Evolutionary conservation across 2,797 vertebrate genomes (phyloP).

Genomic region (Oreochromis mossambicus): DNA sequence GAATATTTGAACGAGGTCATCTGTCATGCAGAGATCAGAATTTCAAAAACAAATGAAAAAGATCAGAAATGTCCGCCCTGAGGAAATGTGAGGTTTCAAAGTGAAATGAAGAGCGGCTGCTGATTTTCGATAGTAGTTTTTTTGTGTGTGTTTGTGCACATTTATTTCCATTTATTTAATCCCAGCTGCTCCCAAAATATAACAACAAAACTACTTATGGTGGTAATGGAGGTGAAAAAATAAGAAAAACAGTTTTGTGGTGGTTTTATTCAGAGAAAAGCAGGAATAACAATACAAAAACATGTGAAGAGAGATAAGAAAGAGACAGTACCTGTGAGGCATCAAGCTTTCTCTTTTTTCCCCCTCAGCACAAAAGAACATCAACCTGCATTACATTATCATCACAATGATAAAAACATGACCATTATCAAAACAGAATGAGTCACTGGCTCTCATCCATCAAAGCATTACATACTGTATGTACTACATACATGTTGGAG

Average conservation of each 20-base stretch:
- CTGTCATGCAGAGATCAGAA: background rate
- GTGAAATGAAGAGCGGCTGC: background rate
- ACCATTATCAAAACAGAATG: constrained; percentile 23
- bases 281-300: constrained; percentile 17
- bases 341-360: constrained; percentile 45
- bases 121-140: background rate
- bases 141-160: background rate
- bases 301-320: constrained; percentile 30
- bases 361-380: constrained; percentile 88
- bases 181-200: background rate
- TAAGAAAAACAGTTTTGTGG: constrained; percentile 21
- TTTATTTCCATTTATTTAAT: background rate
- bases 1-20: background rate
- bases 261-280: constrained; percentile 29
- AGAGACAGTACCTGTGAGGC: constrained; percentile 58
- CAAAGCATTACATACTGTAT: background rate
- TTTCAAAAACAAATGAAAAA: background rate
- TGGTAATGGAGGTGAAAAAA: constrained; percentile 1
- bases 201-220: background rate
- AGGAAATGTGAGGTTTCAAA: background rate
- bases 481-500: background rate
- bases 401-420: constrained; percentile 72
- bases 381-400: constrained; percentile 92
- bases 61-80: background rate
- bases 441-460: background rate